Conservation (phyloP, 1,140 invertebrate genomes). For the Papilio glaucus region DNA sequence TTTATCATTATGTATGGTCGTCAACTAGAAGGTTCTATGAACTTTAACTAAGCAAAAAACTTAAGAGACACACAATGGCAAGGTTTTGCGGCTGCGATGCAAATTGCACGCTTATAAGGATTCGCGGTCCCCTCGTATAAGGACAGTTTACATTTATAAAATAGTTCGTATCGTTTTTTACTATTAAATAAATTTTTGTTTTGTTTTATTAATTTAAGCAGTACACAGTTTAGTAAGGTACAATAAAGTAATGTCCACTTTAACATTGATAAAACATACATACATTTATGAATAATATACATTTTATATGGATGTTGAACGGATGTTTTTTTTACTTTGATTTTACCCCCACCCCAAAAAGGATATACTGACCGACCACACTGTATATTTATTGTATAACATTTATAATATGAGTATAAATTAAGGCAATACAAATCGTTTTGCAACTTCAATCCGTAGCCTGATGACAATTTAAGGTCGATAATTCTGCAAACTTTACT, state of each 20-base stretch:
- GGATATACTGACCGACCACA: no score
- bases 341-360: no score
- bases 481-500: constrained; percentile 1
- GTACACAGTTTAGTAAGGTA: no score
- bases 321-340: no score
- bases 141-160: background rate
- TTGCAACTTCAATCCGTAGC: background rate
- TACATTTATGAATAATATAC: no score
- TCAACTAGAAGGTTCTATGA: background rate
- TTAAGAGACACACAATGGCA: background rate
- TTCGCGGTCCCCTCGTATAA: background rate
- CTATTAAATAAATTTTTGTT: no score
- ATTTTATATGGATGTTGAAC: no score
- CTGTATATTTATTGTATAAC: no score
- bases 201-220: no score
- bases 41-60: constrained; percentile 7
- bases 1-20: background rate
- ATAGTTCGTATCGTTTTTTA: background rate
- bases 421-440: background rate
- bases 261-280: no score
- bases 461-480: background rate
- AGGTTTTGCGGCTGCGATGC: background rate
- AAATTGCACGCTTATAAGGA: constrained; percentile 1
- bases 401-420: background rate
- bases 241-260: no score